Evolutionary conservation across 2,888 invertebrate genomes (phyloP).

Genomic region (Bellardia bayeri): DNA sequence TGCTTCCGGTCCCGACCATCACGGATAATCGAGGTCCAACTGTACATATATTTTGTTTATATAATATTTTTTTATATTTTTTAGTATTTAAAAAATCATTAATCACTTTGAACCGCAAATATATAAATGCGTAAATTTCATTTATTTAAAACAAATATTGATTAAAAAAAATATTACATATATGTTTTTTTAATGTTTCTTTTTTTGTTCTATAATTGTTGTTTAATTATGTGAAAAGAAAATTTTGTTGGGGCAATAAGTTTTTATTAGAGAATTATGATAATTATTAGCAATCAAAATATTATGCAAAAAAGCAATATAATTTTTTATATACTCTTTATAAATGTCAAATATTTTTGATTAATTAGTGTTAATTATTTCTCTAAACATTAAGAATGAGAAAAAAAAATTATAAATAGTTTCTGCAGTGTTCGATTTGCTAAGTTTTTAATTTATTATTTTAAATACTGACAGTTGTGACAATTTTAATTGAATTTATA

Average conservation of each 20-base stretch:
- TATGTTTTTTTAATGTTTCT: background rate
- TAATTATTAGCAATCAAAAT: background rate
- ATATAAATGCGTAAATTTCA: no score
- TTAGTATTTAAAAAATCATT: no score
- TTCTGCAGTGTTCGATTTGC: background rate
- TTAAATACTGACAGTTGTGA: conserved; percentile 37
- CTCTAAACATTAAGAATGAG: background rate
- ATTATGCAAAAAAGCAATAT: no score
- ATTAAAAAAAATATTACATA: background rate
- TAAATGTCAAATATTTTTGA: no score
- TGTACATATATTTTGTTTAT: no score
- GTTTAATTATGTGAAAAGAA: background rate
- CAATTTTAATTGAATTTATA: conserved; percentile 47
- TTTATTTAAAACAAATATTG: background rate
- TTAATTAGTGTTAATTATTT: no score
- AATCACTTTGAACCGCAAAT: no score
- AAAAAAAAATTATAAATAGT: background rate
- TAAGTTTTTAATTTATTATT: conserved; percentile 40
- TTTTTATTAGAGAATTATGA: background rate
- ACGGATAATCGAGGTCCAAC: no score
- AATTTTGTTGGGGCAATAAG: background rate
- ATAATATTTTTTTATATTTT: no score
- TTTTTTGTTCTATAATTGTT: background rate
- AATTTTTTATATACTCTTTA: no score
- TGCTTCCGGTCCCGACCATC: no score